Conservation (phyloP, 1,140 invertebrate species). For the Trinorchestia longiramus region DNA sequence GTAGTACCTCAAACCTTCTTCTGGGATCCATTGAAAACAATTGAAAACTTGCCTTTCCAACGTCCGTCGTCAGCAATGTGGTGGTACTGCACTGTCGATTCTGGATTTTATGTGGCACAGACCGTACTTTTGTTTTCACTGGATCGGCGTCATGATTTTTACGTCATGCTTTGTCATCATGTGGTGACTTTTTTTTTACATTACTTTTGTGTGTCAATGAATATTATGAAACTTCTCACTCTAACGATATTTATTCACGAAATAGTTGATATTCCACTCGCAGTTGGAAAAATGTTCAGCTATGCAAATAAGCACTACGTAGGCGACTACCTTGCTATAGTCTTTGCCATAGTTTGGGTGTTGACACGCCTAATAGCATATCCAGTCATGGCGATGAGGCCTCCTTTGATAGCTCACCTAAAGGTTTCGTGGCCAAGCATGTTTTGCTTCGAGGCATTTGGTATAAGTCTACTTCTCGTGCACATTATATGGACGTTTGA, state of each 20-base stretch:
- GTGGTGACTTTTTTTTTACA: not conserved
- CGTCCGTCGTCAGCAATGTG: not conserved
- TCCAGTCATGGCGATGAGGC: not conserved
- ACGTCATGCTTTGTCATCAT: slow-evolving; percentile 15
- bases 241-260: not conserved
- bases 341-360: not conserved
- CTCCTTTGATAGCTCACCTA: not conserved
- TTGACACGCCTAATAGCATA: not conserved
- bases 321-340: not conserved
- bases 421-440: not conserved
- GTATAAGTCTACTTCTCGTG: not conserved
- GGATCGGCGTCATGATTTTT: slow-evolving; percentile 11
- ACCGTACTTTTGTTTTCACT: not conserved
- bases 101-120: not conserved
- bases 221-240: not conserved
- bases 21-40: not conserved
- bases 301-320: not conserved
- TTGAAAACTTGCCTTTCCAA: not conserved
- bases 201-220: not conserved
- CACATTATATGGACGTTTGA: not conserved
- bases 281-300: not conserved
- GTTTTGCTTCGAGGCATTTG: not conserved
- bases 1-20: not conserved
- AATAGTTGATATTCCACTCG: not conserved
- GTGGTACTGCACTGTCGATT: slow-evolving; percentile 28